These are phyloP conservation scores for Alethe castanea DNA, from an alignment of 2,113 vertebrate genomes.

Conservation along the genomic window DNA sequence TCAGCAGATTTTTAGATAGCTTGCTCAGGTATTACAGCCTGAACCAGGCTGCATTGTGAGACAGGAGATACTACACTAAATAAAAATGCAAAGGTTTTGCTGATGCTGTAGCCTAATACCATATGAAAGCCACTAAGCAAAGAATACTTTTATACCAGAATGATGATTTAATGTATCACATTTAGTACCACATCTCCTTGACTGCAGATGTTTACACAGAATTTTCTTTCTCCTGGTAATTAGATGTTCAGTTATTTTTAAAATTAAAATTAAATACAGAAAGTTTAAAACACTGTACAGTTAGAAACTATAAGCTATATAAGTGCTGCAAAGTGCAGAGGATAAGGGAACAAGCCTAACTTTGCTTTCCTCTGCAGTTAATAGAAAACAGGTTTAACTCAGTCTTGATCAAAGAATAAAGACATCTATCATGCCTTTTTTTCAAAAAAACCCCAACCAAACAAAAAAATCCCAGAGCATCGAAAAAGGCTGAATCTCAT, in stretches of 20 bases:
- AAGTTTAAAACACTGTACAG: constrained; percentile 39
- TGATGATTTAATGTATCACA: background rate
- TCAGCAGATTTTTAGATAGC: constrained; percentile 57
- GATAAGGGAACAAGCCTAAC: constrained; percentile 47
- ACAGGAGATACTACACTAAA: constrained; percentile 4
- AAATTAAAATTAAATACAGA: constrained; percentile 52
- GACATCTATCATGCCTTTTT: background rate
- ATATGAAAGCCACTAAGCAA: constrained; percentile 50
- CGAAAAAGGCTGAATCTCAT: background rate
- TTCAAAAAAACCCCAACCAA: background rate
- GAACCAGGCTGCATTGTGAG: background rate
- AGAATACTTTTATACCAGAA: background rate
- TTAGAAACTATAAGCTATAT: constrained; percentile 39
- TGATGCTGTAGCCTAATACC: background rate
- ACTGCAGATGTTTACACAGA: constrained; percentile 11
- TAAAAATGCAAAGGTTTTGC: constrained; percentile 23
- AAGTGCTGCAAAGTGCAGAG: constrained; percentile 35
- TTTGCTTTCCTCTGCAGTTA: constrained; percentile 45
- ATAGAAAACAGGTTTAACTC: constrained; percentile 48
- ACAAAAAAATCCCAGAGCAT: background rate
- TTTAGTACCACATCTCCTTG: background rate
- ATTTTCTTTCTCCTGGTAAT: constrained; percentile 4
- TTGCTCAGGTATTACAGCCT: background rate
- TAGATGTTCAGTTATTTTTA: background rate
- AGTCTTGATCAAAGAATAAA: background rate